phyloP scores from a whole-genome alignment of 2,888 invertebrate species.

The Celastrina argiolus region DNA sequence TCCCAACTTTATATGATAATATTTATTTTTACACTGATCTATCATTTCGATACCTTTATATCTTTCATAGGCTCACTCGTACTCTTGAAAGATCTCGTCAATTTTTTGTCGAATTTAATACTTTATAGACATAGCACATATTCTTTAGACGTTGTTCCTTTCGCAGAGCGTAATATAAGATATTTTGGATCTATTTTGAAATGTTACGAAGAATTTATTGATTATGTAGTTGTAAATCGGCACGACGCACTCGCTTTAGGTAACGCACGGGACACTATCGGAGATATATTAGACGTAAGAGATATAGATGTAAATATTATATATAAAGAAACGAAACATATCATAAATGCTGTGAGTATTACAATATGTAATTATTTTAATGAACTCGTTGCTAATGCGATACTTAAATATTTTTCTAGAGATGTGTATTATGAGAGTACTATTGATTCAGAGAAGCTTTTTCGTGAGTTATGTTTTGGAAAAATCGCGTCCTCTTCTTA shows the following conservation, averaged over 20 bases:
- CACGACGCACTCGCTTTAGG: slow-evolving; percentile 71
- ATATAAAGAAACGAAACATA: slow-evolving; percentile 70
- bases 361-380: slow-evolving; percentile 75
- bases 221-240: slow-evolving; percentile 51
- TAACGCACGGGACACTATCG: slow-evolving; percentile 59
- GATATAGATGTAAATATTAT: slow-evolving; percentile 62
- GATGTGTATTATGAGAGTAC: slow-evolving; percentile 72
- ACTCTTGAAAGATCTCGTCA: slow-evolving; percentile 49
- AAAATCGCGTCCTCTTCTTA: slow-evolving; percentile 76
- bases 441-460: slow-evolving; percentile 63
- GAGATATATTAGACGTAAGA: slow-evolving; percentile 50
- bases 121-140: slow-evolving; percentile 45
- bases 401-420: slow-evolving; percentile 78
- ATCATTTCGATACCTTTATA: slow-evolving; percentile 45
- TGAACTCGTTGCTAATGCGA: slow-evolving; percentile 70
- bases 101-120: slow-evolving; percentile 61
- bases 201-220: slow-evolving; percentile 64
- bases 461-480: slow-evolving; percentile 65
- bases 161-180: slow-evolving; percentile 58
- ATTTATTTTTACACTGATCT: slow-evolving; percentile 50
- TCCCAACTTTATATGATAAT: slow-evolving; percentile 52
- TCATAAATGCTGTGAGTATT: slow-evolving; percentile 76
- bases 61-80: slow-evolving; percentile 38
- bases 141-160: slow-evolving; percentile 52
- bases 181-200: slow-evolving; percentile 66